These are phyloP conservation scores for Melospiza georgiana DNA, from an alignment of 2,113 vertebrate genomes.

Conservation along the genomic window DNA sequence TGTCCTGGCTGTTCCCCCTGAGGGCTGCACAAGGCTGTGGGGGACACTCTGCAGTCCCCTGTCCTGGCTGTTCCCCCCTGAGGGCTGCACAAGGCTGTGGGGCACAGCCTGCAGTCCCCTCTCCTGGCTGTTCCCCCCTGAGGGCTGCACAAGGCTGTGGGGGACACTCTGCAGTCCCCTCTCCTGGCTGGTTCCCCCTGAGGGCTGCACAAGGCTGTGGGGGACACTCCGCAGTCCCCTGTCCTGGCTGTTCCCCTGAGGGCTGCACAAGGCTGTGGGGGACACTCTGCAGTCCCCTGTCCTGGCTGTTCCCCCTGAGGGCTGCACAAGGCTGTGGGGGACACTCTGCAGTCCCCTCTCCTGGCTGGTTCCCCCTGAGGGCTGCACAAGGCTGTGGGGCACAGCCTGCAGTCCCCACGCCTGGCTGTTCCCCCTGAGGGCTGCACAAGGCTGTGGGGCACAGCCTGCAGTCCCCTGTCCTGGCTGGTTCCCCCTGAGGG, in stretches of 20 bases:
- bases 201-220: too few species aligned
- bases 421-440: not conserved
- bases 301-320: not conserved
- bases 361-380: too few species aligned
- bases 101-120: rapidly evolving
- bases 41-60: too few species aligned
- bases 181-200: too few species aligned
- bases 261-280: too few species aligned
- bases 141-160: too few species aligned
- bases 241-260: too few species aligned
- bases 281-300: rapidly evolving
- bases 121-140: not conserved
- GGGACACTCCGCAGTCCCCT: too few species aligned
- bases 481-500: not conserved
- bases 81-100: rapidly evolving
- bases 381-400: rapidly evolving
- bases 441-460: rapidly evolving
- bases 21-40: not conserved
- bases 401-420: rapidly evolving
- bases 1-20: not conserved
- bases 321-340: too few species aligned
- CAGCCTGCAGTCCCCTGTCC: rapidly evolving
- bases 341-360: too few species aligned
- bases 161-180: too few species aligned
- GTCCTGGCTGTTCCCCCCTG: too few species aligned